These are phyloP conservation scores for Invenusta paracnida DNA, from an alignment of 2,888 invertebrate genomes.

Conservation along the genomic window DNA sequence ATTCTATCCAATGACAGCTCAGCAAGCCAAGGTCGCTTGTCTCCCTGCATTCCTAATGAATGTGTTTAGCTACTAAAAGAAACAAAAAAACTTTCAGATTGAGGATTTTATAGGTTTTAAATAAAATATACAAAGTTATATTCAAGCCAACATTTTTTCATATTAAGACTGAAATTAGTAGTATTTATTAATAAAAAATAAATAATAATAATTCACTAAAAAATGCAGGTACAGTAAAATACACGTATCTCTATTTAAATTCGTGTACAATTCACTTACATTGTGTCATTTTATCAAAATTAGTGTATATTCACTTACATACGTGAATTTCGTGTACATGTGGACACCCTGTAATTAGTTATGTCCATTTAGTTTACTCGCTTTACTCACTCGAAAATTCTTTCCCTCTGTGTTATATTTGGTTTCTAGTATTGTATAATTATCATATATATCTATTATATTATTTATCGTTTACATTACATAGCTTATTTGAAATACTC, in stretches of 20 bases:
- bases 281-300: neutral
- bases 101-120: neutral
- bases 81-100: slow-evolving; percentile 17
- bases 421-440: no score
- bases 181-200: neutral
- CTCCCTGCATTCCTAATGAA: no score
- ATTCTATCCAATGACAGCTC: no score
- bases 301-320: neutral
- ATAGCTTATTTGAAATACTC: no score
- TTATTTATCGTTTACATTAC: no score
- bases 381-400: no score
- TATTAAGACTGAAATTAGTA: neutral
- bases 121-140: neutral
- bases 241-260: neutral
- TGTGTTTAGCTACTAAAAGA: no score
- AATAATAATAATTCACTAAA: neutral
- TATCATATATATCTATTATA: no score
- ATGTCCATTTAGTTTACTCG: no score
- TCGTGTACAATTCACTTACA: neutral
- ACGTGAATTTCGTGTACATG: neutral
- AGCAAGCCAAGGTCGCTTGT: no score
- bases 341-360: neutral
- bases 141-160: neutral
- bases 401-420: no score
- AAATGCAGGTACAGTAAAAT: neutral